phyloP scores from a whole-genome alignment of 2,113 vertebrate genomes.

The Amblyornis subalaris region DNA sequence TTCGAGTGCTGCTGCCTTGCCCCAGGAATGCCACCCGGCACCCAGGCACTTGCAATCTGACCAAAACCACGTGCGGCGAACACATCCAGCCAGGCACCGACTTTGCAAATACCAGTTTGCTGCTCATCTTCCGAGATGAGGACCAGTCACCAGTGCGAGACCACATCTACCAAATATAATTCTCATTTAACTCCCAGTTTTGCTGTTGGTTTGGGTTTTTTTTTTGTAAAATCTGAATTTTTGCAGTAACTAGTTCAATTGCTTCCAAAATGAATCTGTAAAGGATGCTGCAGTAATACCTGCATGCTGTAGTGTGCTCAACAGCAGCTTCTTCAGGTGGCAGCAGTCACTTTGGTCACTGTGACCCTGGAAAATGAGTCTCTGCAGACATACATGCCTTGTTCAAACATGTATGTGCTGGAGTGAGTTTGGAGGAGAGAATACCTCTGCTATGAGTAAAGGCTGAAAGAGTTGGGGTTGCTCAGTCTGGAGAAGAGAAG shows the following conservation, averaged over 20 bases:
- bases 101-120: background rate
- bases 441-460: rapidly evolving
- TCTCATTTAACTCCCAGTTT: background rate
- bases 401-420: background rate
- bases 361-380: background rate
- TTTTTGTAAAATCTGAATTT: background rate
- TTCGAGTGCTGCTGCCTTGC: constrained; percentile 16
- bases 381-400: background rate
- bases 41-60: constrained; percentile 22
- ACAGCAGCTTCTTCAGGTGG: background rate
- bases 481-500: background rate
- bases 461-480: background rate
- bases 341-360: background rate
- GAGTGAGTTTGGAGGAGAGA: background rate
- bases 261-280: background rate
- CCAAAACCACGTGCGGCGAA: background rate
- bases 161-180: background rate
- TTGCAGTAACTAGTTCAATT: background rate
- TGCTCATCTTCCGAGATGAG: background rate
- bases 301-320: background rate
- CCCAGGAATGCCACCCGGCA: background rate
- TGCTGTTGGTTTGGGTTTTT: background rate
- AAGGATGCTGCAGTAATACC: background rate
- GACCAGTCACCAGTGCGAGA: background rate
- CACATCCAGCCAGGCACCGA: rapidly evolving